These are phyloP conservation scores for Mareca penelope DNA, from an alignment of 2,797 vertebrate species.

Conservation along the genomic window DNA sequence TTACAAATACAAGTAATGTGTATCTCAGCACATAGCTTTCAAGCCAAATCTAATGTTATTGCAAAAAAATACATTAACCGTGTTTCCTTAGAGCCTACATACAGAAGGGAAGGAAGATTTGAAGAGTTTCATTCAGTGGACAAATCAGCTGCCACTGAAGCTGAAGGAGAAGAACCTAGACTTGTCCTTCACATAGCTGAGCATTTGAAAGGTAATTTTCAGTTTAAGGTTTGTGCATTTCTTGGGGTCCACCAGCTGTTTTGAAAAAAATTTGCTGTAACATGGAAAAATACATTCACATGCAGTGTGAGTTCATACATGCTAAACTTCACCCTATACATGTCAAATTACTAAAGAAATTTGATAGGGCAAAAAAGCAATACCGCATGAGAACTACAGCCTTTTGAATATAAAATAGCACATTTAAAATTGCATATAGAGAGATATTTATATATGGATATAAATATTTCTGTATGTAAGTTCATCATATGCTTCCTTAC, in stretches of 20 bases:
- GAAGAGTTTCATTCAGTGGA: neutral
- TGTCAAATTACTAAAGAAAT: neutral
- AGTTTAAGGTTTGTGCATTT: neutral
- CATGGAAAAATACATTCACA: fast-evolving
- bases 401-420: neutral
- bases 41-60: neutral
- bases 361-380: neutral
- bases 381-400: neutral
- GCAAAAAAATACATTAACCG: neutral
- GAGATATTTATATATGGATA: neutral
- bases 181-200: neutral
- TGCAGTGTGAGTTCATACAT: neutral
- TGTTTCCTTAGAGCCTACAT: neutral
- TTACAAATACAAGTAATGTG: neutral
- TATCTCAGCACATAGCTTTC: neutral
- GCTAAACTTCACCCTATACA: neutral
- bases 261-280: neutral
- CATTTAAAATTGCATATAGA: neutral
- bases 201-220: neutral
- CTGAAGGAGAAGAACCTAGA: neutral
- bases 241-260: neutral
- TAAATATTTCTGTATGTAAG: neutral
- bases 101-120: neutral
- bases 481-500: neutral
- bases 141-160: neutral